phyloP scores from a whole-genome alignment of 2,113 vertebrate genomes.

The Telmatochromis sp. region DNA sequence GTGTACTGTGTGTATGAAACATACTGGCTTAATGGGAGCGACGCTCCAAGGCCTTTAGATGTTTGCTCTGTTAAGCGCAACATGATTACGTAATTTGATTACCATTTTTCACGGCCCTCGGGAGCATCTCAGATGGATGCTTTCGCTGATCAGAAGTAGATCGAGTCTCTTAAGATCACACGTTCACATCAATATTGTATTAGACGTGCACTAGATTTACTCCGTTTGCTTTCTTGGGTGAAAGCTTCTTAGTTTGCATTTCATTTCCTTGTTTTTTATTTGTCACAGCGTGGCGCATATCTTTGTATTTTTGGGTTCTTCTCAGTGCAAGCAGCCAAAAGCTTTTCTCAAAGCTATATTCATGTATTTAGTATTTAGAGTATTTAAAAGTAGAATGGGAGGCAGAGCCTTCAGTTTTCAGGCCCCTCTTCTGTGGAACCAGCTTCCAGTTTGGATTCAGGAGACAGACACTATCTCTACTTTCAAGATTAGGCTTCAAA shows the following conservation, averaged over 20 bases:
- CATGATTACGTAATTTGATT: slow-evolving; percentile 57
- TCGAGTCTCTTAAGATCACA: slow-evolving; percentile 18
- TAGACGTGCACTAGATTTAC: background rate
- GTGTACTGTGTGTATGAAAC: slow-evolving; percentile 18
- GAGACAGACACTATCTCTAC: background rate
- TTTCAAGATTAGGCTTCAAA: accelerated
- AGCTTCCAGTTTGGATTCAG: background rate
- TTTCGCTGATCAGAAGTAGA: slow-evolving; percentile 38
- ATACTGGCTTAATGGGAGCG: slow-evolving; percentile 19
- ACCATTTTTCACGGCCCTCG: slow-evolving; percentile 20
- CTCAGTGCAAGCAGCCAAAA: background rate
- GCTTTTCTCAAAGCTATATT: background rate
- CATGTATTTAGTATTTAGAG: too few relatives aligned
- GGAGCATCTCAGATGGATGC: slow-evolving; percentile 16
- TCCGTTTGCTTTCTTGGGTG: background rate
- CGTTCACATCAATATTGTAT: background rate
- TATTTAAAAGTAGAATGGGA: too few relatives aligned
- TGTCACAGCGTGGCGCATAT: background rate
- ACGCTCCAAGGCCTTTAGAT: slow-evolving; percentile 41
- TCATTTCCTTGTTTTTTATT: background rate
- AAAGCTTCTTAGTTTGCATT: background rate
- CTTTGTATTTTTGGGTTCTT: background rate
- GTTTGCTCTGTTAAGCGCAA: slow-evolving; percentile 56
- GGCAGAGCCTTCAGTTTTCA: too few relatives aligned
- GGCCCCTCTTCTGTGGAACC: background rate